Percentiles rank a stretch among this genome's conserved stretches.
These are phyloP conservation scores for Chymomyza amoena DNA, from an alignment of 2,888 invertebrate genomes.

Conservation along the genomic window DNA sequence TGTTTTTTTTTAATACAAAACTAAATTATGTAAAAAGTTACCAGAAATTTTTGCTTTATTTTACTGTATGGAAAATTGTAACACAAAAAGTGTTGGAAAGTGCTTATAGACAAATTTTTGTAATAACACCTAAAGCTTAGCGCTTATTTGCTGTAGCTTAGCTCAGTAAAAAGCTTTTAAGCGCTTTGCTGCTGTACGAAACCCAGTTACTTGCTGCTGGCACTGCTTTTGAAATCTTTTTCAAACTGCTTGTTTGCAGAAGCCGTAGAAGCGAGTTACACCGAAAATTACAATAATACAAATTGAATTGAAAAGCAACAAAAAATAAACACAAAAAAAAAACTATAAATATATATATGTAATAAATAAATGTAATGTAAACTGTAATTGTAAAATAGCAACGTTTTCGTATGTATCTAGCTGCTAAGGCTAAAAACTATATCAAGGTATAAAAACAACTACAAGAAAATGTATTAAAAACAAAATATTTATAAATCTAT, in stretches of 20 bases:
- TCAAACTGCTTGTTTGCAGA: not conserved
- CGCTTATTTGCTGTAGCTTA: not conserved
- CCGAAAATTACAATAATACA: not conserved
- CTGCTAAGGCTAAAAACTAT: conserved; percentile 35
- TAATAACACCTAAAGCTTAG: too few relatives aligned
- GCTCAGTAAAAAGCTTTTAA: not conserved
- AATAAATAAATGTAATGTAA: conserved; percentile 33
- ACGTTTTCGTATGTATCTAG: conserved; percentile 29
- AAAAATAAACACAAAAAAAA: not conserved
- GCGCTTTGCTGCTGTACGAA: too few relatives aligned
- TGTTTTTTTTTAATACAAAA: too few relatives aligned
- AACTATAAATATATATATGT: conserved; percentile 3
- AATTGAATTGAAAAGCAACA: not conserved
- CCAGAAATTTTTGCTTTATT: too few relatives aligned
- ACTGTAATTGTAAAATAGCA: conserved; percentile 47
- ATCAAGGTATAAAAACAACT: conserved; percentile 13
- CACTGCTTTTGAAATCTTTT: not conserved
- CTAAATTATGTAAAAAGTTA: too few relatives aligned
- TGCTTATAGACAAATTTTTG: too few relatives aligned
- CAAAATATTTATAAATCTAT: conserved; percentile 18
- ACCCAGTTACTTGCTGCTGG: too few relatives aligned
- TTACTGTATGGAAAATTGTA: too few relatives aligned
- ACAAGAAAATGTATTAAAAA: conserved; percentile 15
- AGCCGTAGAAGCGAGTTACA: not conserved
- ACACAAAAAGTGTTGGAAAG: too few relatives aligned